Evolutionary conservation across 2,888 invertebrate species (phyloP).

Genomic region (Sarcophaga caerulescens): DNA sequence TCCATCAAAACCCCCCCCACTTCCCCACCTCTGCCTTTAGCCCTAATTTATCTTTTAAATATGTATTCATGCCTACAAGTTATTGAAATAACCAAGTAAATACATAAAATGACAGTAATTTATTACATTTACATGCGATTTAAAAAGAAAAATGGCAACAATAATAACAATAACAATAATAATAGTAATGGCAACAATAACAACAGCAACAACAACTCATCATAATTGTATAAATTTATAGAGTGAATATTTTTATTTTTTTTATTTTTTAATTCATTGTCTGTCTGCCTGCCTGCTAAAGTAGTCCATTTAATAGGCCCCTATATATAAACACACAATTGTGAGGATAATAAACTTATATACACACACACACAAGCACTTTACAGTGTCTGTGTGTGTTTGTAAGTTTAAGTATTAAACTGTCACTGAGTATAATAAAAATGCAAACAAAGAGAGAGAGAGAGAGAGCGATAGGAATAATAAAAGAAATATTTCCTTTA

Average conservation of each 20-base stretch:
- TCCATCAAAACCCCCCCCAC: not conserved
- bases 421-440: constrained; percentile 61
- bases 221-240: constrained; percentile 61
- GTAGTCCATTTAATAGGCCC: constrained; percentile 47
- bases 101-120: constrained; percentile 60
- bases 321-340: constrained; percentile 14
- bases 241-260: constrained; percentile 25
- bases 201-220: constrained; percentile 2
- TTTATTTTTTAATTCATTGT: not conserved
- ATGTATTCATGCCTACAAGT: constrained; percentile 27
- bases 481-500: not conserved
- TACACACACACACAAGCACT: constrained; percentile 9
- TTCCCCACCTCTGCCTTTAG: no score
- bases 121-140: constrained; percentile 56
- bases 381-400: not conserved
- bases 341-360: constrained; percentile 61
- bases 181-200: not conserved
- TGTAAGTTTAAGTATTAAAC: constrained; percentile 61
- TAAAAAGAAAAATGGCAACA: constrained; percentile 22
- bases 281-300: constrained; percentile 29
- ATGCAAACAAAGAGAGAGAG: constrained; percentile 14
- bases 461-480: not conserved
- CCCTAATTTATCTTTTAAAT: not conserved
- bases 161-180: not conserved
- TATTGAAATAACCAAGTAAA: constrained; percentile 44